A percentile compares a stretch with the other conserved stretches of the same genome.
Evolutionary conservation across 2,888 invertebrate species (phyloP).

Genomic region (Agrochola macilenta): DNA sequence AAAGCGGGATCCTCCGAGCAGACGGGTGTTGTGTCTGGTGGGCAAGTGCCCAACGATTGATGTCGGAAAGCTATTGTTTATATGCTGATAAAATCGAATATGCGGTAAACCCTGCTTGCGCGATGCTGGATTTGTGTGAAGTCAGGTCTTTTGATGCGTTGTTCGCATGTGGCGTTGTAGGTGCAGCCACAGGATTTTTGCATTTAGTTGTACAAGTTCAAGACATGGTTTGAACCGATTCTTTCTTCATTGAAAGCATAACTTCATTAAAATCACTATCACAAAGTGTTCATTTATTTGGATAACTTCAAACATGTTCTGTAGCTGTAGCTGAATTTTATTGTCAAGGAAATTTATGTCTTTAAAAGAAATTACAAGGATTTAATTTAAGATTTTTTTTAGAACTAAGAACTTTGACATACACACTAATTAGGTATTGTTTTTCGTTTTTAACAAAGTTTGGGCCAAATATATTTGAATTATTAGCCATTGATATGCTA

Average conservation of each 20-base stretch:
- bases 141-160: too few species aligned
- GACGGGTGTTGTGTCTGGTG: too few species aligned
- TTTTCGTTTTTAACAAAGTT: not conserved
- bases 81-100: too few species aligned
- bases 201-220: not conserved
- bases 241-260: too few species aligned
- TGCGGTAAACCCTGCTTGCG: too few species aligned
- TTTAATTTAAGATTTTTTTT: not conserved
- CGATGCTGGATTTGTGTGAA: too few species aligned
- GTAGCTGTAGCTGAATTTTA: not conserved
- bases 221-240: not conserved
- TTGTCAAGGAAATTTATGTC: not conserved
- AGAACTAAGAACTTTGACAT: not conserved
- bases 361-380: not conserved
- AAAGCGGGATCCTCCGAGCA: too few species aligned
- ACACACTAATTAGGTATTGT: not conserved
- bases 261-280: not conserved
- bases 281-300: not conserved
- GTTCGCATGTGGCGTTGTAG: too few species aligned
- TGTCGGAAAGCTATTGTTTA: too few species aligned
- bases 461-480: not conserved
- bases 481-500: not conserved
- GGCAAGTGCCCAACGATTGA: too few species aligned
- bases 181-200: too few species aligned
- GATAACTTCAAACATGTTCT: not conserved